Evolutionary conservation across 2,113 vertebrate species (phyloP).

Genomic region (Mus musculus): DNA sequence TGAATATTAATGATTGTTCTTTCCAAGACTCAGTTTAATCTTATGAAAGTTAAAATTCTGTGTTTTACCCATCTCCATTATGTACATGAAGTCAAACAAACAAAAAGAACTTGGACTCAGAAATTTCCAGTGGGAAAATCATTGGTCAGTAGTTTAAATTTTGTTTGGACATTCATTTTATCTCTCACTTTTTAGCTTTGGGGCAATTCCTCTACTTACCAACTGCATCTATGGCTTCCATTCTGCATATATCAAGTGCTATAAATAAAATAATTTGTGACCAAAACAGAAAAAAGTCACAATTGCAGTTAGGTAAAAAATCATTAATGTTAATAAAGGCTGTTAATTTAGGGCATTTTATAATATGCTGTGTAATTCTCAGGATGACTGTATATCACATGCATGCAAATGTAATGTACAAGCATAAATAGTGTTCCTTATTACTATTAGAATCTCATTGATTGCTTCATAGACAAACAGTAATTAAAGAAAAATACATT

Average conservation of each 20-base stretch:
- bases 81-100: conserved; percentile 55
- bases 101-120: not conserved
- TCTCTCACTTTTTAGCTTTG: conserved; percentile 78
- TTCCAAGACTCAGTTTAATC: not conserved
- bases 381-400: conserved; percentile 70
- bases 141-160: conserved; percentile 52
- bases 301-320: conserved; percentile 75
- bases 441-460: conserved; percentile 68
- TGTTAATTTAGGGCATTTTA: conserved; percentile 82
- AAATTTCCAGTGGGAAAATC: conserved; percentile 54
- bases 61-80: conserved; percentile 59
- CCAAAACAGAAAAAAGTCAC: conserved; percentile 77
- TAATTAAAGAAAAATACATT: conserved; percentile 66
- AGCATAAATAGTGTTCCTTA: conserved; percentile 63
- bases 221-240: conserved; percentile 56
- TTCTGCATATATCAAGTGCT: conserved; percentile 66
- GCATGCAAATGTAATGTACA: conserved; percentile 72
- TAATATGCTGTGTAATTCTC: conserved; percentile 78
- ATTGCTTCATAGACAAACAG: conserved; percentile 47
- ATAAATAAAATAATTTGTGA: conserved; percentile 52
- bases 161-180: conserved; percentile 79
- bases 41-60: not conserved
- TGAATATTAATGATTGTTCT: conserved; percentile 28
- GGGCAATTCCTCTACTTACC: conserved; percentile 75
- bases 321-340: conserved; percentile 80